A percentile compares a stretch with the other conserved stretches of the same genome.
Conservation (phyloP, 2,113 vertebrate species). For the Dendropsophus ebraccatus region DNA sequence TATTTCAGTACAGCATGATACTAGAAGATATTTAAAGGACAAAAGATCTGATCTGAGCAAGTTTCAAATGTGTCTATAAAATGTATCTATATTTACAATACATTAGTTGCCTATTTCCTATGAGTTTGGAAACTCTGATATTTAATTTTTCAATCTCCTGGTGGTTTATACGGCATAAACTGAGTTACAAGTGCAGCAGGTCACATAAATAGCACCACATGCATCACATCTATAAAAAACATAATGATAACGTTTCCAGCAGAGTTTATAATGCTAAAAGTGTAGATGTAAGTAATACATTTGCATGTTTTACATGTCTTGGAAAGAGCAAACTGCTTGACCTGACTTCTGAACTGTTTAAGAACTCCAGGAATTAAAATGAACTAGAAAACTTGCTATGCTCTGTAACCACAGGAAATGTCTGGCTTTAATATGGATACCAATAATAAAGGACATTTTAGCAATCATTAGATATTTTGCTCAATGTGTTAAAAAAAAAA, state of each 20-base stretch:
- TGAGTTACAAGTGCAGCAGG: constrained; percentile 25
- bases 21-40: constrained; percentile 9
- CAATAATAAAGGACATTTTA: neutral
- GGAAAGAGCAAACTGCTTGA: constrained; percentile 13
- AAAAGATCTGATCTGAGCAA: neutral
- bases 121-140: neutral
- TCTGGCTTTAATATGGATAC: neutral
- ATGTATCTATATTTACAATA: neutral
- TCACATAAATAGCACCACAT: constrained; percentile 42
- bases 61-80: constrained; percentile 1
- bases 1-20: constrained; percentile 2
- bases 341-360: constrained; percentile 27
- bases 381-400: neutral
- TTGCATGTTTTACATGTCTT: constrained; percentile 18
- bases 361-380: neutral
- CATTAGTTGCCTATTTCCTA: neutral
- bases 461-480: neutral
- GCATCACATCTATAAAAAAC: constrained; percentile 31
- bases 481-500: neutral
- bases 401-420: neutral
- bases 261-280: constrained; percentile 33
- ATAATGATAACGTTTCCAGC: constrained; percentile 31
- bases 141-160: constrained; percentile 29
- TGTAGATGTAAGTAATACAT: constrained; percentile 31
- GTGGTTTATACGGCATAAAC: constrained; percentile 28